phyloP scores from a whole-genome alignment of 2,113 vertebrate species.

The Aythya baeri region DNA sequence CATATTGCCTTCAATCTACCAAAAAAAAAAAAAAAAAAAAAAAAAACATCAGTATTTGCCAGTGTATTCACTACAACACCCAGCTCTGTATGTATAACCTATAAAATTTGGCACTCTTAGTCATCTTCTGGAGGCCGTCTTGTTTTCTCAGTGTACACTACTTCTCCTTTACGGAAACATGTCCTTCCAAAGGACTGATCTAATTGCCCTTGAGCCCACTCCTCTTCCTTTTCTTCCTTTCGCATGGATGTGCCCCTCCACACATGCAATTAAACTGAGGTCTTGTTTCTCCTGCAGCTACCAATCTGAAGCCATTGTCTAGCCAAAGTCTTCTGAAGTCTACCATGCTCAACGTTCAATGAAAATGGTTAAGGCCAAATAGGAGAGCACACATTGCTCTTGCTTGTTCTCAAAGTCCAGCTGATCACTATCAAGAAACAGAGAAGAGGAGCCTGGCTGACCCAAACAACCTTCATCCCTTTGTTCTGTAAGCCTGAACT shows the following conservation, averaged over 20 bases:
- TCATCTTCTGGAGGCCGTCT: not conserved
- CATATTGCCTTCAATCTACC: not conserved
- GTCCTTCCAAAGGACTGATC: not conserved
- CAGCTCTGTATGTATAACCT: not conserved
- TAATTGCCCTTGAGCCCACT: not conserved
- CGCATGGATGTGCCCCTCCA: rapidly evolving
- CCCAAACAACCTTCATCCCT: not conserved
- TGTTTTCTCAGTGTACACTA: not conserved
- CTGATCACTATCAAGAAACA: not conserved
- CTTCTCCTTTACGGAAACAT: not conserved
- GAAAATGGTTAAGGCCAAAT: not conserved
- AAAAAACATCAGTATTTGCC: not conserved
- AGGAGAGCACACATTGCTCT: not conserved
- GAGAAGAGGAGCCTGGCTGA: not conserved
- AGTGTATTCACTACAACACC: not conserved
- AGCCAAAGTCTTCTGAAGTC: not conserved
- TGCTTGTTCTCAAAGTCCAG: not conserved
- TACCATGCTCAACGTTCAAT: not conserved
- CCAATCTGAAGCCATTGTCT: not conserved
- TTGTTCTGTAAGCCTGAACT: not conserved
- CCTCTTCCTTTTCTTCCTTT: not conserved
- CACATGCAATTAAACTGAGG: not conserved
- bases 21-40: not conserved
- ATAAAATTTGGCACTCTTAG: rapidly evolving
- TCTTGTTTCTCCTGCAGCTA: not conserved